Conservation (phyloP, 2,888 invertebrate genomes). For the Antheraea yamamai region DNA sequence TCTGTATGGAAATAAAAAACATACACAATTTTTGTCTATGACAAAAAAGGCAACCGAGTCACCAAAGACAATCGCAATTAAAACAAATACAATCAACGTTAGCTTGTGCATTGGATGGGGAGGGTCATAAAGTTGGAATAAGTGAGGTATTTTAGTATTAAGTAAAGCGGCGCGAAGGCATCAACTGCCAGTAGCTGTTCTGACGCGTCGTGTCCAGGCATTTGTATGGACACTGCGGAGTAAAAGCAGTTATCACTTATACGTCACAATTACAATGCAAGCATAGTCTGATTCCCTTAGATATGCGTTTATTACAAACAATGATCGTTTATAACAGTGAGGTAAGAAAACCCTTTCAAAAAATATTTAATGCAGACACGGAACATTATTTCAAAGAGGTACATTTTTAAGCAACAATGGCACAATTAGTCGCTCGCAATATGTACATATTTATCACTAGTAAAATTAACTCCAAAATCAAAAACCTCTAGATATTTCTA, state of each 20-base stretch:
- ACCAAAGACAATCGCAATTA: constrained; percentile 39
- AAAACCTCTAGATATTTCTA: too few relatives aligned
- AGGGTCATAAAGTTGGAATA: constrained; percentile 6
- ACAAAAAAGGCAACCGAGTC: constrained; percentile 25
- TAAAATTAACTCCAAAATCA: too few relatives aligned
- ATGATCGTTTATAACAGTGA: too few relatives aligned
- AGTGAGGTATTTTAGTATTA: constrained; percentile 33
- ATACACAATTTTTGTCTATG: not conserved
- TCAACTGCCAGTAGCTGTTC: constrained; percentile 65
- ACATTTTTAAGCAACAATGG: too few relatives aligned
- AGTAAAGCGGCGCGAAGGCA: constrained; percentile 63
- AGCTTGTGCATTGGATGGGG: constrained; percentile 42
- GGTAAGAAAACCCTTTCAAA: too few relatives aligned
- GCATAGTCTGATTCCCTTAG: not conserved
- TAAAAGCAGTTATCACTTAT: constrained; percentile 30
- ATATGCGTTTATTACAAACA: not conserved
- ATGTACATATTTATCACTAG: too few relatives aligned
- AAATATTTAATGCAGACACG: too few relatives aligned
- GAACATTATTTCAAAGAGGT: too few relatives aligned
- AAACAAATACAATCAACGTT: constrained; percentile 43
- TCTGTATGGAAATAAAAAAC: not conserved
- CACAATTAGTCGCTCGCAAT: too few relatives aligned
- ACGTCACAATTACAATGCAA: not conserved
- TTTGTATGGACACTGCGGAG: constrained; percentile 58
- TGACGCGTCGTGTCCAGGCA: constrained; percentile 58